Evolutionary conservation across 2,888 invertebrate species (phyloP).

Genomic region (Ligdia adustata): DNA sequence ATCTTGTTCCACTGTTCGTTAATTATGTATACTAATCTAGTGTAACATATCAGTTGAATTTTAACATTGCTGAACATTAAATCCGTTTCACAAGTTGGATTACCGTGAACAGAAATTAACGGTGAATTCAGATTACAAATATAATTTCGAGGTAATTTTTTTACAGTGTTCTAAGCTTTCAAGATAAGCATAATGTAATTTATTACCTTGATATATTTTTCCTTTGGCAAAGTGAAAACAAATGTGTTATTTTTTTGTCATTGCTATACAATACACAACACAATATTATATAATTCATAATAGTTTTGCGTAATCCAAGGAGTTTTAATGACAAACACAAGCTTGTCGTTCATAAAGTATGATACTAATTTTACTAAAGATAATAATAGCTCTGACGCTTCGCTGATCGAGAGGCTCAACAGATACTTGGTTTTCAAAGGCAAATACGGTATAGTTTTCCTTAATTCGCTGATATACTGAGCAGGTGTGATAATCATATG

Average conservation of each 20-base stretch:
- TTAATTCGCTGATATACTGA: no score
- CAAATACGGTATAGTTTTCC: slow-evolving; percentile 27
- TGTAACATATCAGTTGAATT: background rate
- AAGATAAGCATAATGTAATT: background rate
- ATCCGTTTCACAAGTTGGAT: background rate
- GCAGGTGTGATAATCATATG: slow-evolving; percentile 14
- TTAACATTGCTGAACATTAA: background rate
- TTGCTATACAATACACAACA: background rate
- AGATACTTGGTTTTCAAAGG: slow-evolving; percentile 14
- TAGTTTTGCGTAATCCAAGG: background rate
- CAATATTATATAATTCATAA: background rate
- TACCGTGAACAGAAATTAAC: background rate
- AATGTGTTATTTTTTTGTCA: background rate
- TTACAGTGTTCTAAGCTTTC: background rate
- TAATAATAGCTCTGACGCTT: no score
- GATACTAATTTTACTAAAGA: no score
- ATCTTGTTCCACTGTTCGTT: background rate
- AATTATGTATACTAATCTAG: background rate
- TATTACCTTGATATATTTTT: background rate
- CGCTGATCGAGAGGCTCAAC: no score
- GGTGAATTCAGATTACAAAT: background rate
- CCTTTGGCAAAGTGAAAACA: background rate
- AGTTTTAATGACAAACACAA: background rate
- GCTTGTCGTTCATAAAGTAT: background rate
- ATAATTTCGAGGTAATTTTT: background rate